These are phyloP conservation scores for Hiodon tergisus DNA, from an alignment of 2,113 vertebrate genomes.

Conservation along the genomic window DNA sequence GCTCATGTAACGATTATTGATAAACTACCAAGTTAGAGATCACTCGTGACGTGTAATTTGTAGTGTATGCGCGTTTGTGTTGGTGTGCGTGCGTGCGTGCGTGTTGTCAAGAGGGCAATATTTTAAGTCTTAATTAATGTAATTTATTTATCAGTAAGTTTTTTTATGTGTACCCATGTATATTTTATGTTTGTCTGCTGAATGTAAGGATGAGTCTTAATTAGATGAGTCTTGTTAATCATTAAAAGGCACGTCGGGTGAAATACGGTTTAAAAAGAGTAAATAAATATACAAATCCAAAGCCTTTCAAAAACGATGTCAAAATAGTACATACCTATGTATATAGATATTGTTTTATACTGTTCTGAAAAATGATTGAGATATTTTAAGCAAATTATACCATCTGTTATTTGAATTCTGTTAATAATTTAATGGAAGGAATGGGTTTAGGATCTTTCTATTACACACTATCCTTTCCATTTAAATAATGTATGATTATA, in stretches of 20 bases:
- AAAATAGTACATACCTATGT: slow-evolving; percentile 19
- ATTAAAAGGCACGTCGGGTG: not conserved
- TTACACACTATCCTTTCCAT: slow-evolving; percentile 71
- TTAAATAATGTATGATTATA: slow-evolving; percentile 74
- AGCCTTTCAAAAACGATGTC: not conserved
- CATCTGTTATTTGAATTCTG: slow-evolving; percentile 73
- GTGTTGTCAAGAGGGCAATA: not conserved
- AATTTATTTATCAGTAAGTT: not conserved
- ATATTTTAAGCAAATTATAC: slow-evolving; percentile 77
- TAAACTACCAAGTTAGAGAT: not conserved
- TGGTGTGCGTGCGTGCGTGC: not conserved
- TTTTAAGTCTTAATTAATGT: not conserved
- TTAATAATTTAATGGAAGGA: slow-evolving; percentile 69
- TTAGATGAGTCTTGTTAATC: not conserved
- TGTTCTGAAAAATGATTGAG: slow-evolving; percentile 70
- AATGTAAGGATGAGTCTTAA: not conserved
- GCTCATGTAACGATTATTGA: not conserved
- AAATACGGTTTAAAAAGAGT: not conserved
- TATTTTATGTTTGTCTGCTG: not conserved
- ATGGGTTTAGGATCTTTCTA: slow-evolving; percentile 77
- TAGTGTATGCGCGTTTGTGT: not conserved
- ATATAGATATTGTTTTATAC: slow-evolving; percentile 48
- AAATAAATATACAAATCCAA: slow-evolving; percentile 7
- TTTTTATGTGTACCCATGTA: not conserved
- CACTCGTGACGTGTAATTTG: not conserved